Percentiles rank a stretch among this genome's conserved stretches.
phyloP scores from a whole-genome alignment of 2,888 invertebrate genomes.

The Geophilus truncorum region DNA sequence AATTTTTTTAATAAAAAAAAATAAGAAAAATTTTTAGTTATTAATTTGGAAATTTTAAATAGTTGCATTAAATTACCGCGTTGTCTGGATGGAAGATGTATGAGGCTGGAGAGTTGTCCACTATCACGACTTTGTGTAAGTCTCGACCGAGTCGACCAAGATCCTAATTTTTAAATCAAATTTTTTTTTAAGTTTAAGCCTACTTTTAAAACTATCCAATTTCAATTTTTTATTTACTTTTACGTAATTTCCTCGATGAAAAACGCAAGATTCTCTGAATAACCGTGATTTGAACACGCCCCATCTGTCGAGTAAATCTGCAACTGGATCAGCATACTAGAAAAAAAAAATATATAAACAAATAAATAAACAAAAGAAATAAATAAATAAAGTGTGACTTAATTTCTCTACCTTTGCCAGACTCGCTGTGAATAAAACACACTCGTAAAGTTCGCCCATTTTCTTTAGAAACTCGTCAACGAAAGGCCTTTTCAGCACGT shows the following conservation, averaged over 20 bases:
- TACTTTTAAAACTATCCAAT: constrained; percentile 39
- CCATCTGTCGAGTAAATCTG: constrained; percentile 96
- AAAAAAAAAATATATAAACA: constrained; percentile 38
- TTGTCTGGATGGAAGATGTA: constrained; percentile 99
- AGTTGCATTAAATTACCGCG: constrained; percentile 70
- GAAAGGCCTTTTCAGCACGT: constrained; percentile 97
- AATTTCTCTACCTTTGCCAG: constrained; percentile 91
- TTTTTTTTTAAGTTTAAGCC: neutral
- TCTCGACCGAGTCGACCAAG: constrained; percentile 95
- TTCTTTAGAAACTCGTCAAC: constrained; percentile 97
- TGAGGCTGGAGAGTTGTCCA: constrained; percentile 99
- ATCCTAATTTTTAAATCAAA: constrained; percentile 57
- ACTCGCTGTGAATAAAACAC: constrained; percentile 98
- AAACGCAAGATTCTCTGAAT: constrained; percentile 99
- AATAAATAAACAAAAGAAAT: no score
- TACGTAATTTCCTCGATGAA: constrained; percentile 99
- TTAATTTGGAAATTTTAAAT: constrained; percentile 5
- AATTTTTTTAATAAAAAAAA: no score
- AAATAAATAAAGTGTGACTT: no score
- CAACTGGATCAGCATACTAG: constrained; percentile 98
- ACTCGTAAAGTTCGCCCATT: constrained; percentile 98
- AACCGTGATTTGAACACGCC: constrained; percentile 91
- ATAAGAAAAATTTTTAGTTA: neutral
- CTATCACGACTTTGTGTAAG: constrained; percentile 92
- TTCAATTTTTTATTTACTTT: constrained; percentile 56